A percentile compares a stretch with the other conserved stretches of the same genome.
phyloP scores from a whole-genome alignment of 2,888 invertebrate species.

The Dryobotodes eremita region DNA sequence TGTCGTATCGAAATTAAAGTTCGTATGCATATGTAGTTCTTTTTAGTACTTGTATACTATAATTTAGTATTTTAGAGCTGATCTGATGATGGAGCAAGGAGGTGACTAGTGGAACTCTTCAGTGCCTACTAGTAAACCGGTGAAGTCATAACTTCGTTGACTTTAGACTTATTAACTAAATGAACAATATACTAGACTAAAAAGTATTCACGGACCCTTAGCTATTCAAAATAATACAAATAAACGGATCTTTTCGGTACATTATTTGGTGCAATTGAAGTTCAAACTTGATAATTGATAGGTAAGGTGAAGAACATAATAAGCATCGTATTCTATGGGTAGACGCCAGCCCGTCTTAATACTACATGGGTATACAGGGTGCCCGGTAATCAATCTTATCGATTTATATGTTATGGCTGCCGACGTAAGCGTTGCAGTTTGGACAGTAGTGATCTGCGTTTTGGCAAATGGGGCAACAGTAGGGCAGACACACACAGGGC shows the following conservation, averaged over 20 bases:
- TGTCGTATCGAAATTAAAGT: too few relatives aligned
- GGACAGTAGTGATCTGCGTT: conserved; percentile 48
- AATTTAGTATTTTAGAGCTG: too few relatives aligned
- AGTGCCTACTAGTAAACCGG: background rate
- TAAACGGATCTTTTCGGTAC: background rate
- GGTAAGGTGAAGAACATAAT: background rate
- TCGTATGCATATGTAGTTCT: too few relatives aligned
- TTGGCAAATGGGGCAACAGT: conserved; percentile 8
- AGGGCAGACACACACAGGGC: conserved; percentile 22
- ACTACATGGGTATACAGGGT: too few relatives aligned
- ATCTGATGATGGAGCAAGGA: background rate
- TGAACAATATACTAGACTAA: background rate
- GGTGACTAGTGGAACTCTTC: background rate
- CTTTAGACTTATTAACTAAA: background rate
- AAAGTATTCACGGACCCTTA: background rate
- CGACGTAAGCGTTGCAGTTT: conserved; percentile 18
- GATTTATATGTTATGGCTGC: conserved; percentile 1
- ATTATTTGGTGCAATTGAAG: background rate
- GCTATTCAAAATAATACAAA: background rate
- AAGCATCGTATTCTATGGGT: background rate
- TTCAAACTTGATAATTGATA: conserved; percentile 1
- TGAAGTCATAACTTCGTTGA: background rate
- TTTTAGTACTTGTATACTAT: too few relatives aligned
- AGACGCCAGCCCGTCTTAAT: background rate
- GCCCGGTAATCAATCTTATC: background rate